Percentiles rank a stretch among this genome's conserved stretches.
Conservation (phyloP, 2,797 vertebrate genomes). For the Pyrocephalus nanus region DNA sequence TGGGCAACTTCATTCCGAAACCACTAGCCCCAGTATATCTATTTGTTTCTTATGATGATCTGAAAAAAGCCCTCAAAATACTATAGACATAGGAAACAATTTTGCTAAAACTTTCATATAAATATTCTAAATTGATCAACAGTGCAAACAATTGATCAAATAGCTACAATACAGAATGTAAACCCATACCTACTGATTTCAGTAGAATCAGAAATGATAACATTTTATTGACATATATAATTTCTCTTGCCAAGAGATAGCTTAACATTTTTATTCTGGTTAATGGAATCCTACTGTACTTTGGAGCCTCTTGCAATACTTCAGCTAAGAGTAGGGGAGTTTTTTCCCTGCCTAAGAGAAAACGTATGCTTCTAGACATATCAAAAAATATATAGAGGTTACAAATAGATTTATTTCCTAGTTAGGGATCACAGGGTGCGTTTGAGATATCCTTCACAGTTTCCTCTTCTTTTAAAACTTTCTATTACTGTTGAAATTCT, state of each 20-base stretch:
- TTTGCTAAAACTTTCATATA: not conserved
- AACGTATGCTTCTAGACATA: not conserved
- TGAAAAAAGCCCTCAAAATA: not conserved
- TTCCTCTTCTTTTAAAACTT: not conserved
- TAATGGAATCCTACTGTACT: not conserved
- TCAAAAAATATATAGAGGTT: not conserved
- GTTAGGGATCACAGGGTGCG: not conserved
- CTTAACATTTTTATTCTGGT: not conserved
- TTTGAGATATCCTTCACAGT: not conserved
- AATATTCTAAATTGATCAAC: not conserved
- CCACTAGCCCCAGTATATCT: not conserved
- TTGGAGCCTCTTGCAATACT: not conserved
- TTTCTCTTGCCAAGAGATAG: not conserved
- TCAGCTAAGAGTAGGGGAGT: not conserved
- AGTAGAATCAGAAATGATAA: not conserved
- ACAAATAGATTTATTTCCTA: not conserved
- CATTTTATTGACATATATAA: not conserved
- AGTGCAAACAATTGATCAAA: not conserved
- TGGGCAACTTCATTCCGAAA: not conserved
- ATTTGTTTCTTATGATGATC: not conserved
- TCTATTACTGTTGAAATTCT: not conserved
- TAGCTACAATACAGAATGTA: not conserved
- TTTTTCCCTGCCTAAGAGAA: not conserved
- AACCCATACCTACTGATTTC: not conserved
- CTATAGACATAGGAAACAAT: not conserved